A percentile compares a stretch with the other conserved stretches of the same genome.
Evolutionary conservation across 2,113 vertebrate species (phyloP).

Genomic region (Pseudorasbora parva): DNA sequence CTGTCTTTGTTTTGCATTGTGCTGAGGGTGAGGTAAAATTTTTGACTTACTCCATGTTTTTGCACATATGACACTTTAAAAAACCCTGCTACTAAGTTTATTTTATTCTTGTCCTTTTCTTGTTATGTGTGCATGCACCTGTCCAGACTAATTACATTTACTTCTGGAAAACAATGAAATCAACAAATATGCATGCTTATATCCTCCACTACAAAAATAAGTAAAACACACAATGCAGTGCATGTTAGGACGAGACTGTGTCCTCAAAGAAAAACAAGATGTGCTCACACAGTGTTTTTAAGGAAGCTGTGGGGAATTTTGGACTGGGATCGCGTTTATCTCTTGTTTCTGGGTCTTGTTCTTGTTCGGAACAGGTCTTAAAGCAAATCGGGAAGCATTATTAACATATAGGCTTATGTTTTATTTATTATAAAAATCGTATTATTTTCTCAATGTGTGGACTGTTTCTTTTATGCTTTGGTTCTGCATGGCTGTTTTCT

Average conservation of each 20-base stretch:
- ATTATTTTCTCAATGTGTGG: too few species aligned
- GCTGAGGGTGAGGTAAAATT: background rate
- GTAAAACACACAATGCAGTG: background rate
- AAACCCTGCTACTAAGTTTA: background rate
- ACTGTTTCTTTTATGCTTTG: too few species aligned
- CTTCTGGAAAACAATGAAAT: fast-evolving
- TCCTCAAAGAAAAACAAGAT: background rate
- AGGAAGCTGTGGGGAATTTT: background rate
- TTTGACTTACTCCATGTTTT: background rate
- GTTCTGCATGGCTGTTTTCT: too few species aligned
- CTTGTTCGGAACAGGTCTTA: background rate
- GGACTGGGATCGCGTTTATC: background rate
- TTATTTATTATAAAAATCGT: too few species aligned
- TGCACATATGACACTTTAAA: background rate
- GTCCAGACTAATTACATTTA: background rate
- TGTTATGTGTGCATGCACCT: background rate
- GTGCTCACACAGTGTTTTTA: background rate
- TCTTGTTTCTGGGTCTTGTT: background rate
- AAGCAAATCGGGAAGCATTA: too few species aligned
- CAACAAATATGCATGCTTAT: background rate
- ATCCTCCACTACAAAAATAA: background rate
- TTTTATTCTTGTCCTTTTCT: background rate
- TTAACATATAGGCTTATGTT: too few species aligned
- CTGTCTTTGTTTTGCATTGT: background rate
- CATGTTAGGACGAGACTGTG: background rate